Percentiles rank a stretch among this genome's conserved stretches.
These are phyloP conservation scores for Lucinisca nassula DNA, from an alignment of 2,888 invertebrate species.

Conservation along the genomic window DNA sequence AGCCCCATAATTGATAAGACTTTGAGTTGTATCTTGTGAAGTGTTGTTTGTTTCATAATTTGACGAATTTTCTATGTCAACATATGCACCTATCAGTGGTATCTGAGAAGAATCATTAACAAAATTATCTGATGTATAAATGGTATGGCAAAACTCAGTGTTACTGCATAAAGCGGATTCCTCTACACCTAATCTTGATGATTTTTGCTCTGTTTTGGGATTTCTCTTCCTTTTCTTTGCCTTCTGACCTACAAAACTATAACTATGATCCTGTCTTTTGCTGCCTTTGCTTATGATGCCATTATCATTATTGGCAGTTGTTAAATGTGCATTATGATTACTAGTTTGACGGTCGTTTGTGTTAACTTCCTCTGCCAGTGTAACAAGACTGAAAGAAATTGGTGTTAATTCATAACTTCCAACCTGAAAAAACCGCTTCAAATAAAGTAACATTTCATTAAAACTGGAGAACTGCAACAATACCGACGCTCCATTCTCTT, in stretches of 20 bases:
- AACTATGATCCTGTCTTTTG: not conserved
- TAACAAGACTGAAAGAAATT: not conserved
- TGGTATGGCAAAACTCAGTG: too few species aligned
- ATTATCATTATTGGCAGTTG: not conserved
- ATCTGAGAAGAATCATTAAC: not conserved
- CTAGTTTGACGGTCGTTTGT: too few species aligned
- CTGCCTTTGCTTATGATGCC: not conserved
- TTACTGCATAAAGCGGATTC: too few species aligned
- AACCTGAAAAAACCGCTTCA: not conserved
- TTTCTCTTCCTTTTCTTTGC: not conserved
- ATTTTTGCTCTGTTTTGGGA: not conserved
- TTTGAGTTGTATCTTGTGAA: not conserved
- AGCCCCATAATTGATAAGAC: slow-evolving; percentile 15
- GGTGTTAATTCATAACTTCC: slow-evolving; percentile 9
- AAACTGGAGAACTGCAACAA: slow-evolving; percentile 18
- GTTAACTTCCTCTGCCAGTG: not conserved
- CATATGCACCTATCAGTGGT: not conserved
- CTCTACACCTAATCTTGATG: not conserved
- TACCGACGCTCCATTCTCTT: slow-evolving; percentile 8
- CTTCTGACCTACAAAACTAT: slow-evolving; percentile 21
- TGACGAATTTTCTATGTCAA: not conserved
- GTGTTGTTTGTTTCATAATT: not conserved
- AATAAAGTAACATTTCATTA: slow-evolving; percentile 2
- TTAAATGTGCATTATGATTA: not conserved
- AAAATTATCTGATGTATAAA: too few species aligned